Base-by-base conservation (phyloP, 2,797 vertebrate species). In the Ctenopoma kingsleyae region DNA sequence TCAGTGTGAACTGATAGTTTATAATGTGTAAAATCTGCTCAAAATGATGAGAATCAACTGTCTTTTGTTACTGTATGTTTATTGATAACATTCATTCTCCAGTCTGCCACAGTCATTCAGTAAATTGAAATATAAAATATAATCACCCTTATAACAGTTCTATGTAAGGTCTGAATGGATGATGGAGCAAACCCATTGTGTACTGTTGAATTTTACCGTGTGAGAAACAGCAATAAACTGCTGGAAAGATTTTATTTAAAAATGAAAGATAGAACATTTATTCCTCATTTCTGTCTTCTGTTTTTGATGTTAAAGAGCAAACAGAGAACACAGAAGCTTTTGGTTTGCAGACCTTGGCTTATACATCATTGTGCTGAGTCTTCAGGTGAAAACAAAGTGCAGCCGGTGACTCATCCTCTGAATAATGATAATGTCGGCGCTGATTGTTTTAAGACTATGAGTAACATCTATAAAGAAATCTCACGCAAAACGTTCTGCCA, bases 181-280 rank as follows among this genome's bases (percentile, higher is more conserved):
- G 30, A 64, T 63, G 68, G 58, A 41, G 60, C 65, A 66, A 75
- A 54, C n/a, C 40, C 70, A 51, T 72, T 67, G 56, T 75, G 71
- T 64, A 51, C 25, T 74, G 72, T 69, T 72, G 44, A 57, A 51
- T 60, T 36, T 61, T 74, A 43, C 43, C 51, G 49, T 81, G 55
- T 71, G 51, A 78, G 67, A 20, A 32, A 76, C 20, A 0, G 63
- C 25, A 76, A 89, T 78, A 80, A 84, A 85, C 32, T 62, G 44
- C 59, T 64, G 77, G 32, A 70, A 64, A 62, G 16, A 54, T 64
- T 68, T 71, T 62, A 77, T 36, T 68, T 67, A 32, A 27, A 43
- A 71, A 75, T 27, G 25, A 27, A 4, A 30, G 27, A 30, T 30
- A 19, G 4, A 54, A 47, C 35, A 50, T 57, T 51, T 59, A 17